A percentile compares a stretch with the other conserved stretches of the same genome.
These are phyloP conservation scores for Tupiocoris notatus DNA, from an alignment of 2,888 invertebrate genomes.

Conservation along the genomic window DNA sequence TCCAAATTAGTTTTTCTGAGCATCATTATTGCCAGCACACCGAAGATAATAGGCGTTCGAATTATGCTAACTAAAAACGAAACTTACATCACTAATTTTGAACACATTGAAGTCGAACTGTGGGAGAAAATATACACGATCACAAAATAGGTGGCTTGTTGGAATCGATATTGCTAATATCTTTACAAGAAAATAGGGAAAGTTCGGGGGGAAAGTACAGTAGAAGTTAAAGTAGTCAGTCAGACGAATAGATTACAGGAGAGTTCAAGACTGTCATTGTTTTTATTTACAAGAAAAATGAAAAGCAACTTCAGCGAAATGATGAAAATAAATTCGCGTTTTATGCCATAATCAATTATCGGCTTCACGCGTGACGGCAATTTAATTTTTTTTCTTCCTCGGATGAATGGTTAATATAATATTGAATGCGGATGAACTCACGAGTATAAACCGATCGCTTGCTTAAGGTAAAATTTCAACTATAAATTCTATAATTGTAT, in stretches of 20 bases:
- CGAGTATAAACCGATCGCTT: no score
- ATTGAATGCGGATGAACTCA: no score
- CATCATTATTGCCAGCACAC: not conserved
- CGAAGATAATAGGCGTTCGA: not conserved
- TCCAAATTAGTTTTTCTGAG: not conserved
- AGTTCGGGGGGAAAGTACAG: no score
- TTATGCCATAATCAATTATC: not conserved
- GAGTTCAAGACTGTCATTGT: not conserved
- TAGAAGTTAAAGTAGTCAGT: not conserved
- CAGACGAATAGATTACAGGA: not conserved
- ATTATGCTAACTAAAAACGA: not conserved
- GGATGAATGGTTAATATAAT: no score
- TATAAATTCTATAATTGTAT: no score
- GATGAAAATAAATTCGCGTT: not conserved
- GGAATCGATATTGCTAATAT: no score
- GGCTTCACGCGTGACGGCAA: no score
- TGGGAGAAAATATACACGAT: not conserved
- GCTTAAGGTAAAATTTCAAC: no score
- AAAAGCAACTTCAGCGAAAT: not conserved
- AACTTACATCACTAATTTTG: not conserved
- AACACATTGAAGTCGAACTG: not conserved
- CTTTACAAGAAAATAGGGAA: no score
- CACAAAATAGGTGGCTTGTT: no score
- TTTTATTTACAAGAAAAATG: not conserved
- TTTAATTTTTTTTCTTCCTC: no score